Base-by-base conservation (phyloP, 2,797 vertebrate genomes). In the Macropodus opercularis region DNA sequence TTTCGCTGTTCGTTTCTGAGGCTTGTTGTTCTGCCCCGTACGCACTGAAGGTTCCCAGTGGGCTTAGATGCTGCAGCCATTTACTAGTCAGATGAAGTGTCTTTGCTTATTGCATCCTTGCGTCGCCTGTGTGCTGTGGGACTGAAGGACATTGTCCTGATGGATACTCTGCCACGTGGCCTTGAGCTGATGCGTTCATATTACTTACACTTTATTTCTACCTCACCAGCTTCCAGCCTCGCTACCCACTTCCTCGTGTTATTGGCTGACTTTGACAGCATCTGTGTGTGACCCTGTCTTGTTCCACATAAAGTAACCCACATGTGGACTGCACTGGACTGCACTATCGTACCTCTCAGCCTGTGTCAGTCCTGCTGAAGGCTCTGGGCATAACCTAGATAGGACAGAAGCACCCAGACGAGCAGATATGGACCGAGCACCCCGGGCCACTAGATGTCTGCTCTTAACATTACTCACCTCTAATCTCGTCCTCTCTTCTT, bases 111-210 rank as follows among this genome's bases (percentile, higher is more conserved):
- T 21, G 17, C 15, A 42, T 67, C 55, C 34, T 51, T 3, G 4
- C 32, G 34, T 60, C 59, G 31, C 65, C 48, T 57, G 19, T 66
- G 31, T 49, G 27, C 72, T 46, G 40, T 55, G 50, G 52, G 47
- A 69, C 71, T 29, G 43, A 73, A 44, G 41, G 49, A 47, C 58
- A 50, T 82, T 81, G 81, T 69, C 39, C 62, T 83, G 79, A 85
- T 72, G 47, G 60, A 82, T 67, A n/a, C n/a, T n/a, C n/a, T n/a
- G 3, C 54, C 52, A 12, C 5, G 43, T 18, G 4, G 38, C 73
- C 73, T 60, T 70, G 38, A 77, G 68, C 35, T 7, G 21, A 44
- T 72, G 50, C 76, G 78, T 78, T 77, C 62, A 64, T 63, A 55
- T 70, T 65, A 77, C 49, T 71, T 73, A 34, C 52, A 48, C 60